Evolutionary conservation across 1,140 invertebrate genomes (phyloP).

Genomic region (Diachasma alloeum): DNA sequence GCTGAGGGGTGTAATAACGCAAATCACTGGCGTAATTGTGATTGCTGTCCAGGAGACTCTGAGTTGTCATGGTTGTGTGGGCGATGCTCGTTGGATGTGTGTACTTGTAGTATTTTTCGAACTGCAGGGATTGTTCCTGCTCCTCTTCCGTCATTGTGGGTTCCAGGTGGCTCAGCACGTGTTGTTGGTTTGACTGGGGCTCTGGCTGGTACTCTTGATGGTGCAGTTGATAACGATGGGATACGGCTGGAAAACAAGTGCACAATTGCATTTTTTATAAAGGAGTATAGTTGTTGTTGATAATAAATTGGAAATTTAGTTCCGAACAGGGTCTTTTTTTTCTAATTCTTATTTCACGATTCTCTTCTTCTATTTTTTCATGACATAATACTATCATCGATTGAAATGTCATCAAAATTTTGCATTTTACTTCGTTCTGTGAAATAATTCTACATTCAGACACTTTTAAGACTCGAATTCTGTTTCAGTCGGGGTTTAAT

Average conservation of each 20-base stretch:
- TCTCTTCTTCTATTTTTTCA: too few species aligned
- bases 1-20: constrained; percentile 57
- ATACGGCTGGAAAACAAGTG: constrained; percentile 38
- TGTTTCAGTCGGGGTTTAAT: too few species aligned
- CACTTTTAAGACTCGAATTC: too few species aligned
- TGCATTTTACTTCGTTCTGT: too few species aligned
- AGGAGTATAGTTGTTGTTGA: too few species aligned
- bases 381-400: too few species aligned
- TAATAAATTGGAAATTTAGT: too few species aligned
- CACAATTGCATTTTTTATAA: too few species aligned
- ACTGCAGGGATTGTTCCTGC: constrained; percentile 57
- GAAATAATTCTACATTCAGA: too few species aligned
- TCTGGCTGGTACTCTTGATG: constrained; percentile 59
- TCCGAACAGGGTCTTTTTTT: too few species aligned
- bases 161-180: constrained; percentile 52
- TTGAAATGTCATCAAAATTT: too few species aligned
- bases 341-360: too few species aligned
- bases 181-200: constrained; percentile 40
- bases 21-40: constrained; percentile 65
- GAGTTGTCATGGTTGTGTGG: constrained; percentile 54
- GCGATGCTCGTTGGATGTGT: constrained; percentile 52
- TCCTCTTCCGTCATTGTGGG: constrained; percentile 54
- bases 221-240: constrained; percentile 61
- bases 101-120: constrained; percentile 67
- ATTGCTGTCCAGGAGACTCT: constrained; percentile 62